A percentile compares a stretch with the other conserved stretches of the same genome.
These are phyloP conservation scores for Oscheius sp. DNA, from an alignment of 2,888 invertebrate species.

Conservation along the genomic window DNA sequence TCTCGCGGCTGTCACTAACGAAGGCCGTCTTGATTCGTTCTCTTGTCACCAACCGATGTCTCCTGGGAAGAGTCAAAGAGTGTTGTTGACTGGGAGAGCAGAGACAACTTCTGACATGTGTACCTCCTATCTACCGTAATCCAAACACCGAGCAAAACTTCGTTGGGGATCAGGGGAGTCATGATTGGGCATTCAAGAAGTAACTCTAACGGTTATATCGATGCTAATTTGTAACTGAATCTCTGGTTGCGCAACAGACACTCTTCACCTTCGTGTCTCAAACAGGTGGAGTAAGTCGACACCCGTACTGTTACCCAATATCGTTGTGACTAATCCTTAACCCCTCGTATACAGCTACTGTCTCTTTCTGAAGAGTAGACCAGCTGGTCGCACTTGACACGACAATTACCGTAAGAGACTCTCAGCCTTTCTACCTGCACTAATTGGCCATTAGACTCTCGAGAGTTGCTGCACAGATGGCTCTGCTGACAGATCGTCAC, in stretches of 20 bases:
- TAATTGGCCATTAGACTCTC: slow-evolving; percentile 15
- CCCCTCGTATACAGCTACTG: slow-evolving; percentile 14
- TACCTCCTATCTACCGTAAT: slow-evolving; percentile 31
- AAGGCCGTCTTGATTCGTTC: slow-evolving; percentile 38
- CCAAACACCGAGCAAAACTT: slow-evolving; percentile 1
- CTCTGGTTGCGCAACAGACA: slow-evolving; percentile 17
- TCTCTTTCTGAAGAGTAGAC: slow-evolving; percentile 1
- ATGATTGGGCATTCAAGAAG: neutral
- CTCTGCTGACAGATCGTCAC: slow-evolving; percentile 6
- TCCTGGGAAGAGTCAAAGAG: slow-evolving; percentile 20
- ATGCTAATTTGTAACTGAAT: neutral
- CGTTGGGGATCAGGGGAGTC: slow-evolving; percentile 20
- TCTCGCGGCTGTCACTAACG: slow-evolving; percentile 36
- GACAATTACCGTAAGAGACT: slow-evolving; percentile 38
- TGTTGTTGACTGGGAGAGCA: slow-evolving; percentile 7
- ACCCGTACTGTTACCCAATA: slow-evolving; percentile 23
- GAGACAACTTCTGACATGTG: slow-evolving; percentile 29
- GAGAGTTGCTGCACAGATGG: slow-evolving; percentile 19
- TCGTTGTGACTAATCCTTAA: slow-evolving; percentile 12
- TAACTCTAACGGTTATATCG: neutral
- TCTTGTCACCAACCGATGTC: slow-evolving; percentile 34
- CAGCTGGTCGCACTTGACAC: slow-evolving; percentile 36
- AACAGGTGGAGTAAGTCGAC: slow-evolving; percentile 31
- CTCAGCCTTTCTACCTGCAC: slow-evolving; percentile 26
- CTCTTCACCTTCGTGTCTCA: neutral